Base-by-base conservation (phyloP, 2,888 invertebrate species). In the Ptycholaimellus sp. region DNA sequence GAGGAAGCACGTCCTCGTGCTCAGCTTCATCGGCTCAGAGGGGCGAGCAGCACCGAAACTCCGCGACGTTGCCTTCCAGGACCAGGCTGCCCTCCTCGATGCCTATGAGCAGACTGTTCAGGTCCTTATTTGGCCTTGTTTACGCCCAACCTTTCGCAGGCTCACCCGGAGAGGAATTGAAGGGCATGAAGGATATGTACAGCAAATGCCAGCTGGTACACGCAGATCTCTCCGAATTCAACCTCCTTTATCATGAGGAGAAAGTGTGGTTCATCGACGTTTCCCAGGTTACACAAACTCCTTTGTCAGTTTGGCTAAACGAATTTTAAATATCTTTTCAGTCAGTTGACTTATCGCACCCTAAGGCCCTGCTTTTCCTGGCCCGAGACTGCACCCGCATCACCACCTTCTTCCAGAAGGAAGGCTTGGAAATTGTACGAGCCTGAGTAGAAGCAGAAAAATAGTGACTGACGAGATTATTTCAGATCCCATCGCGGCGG, bases 211-310 rank as follows among this genome's bases (percentile, higher is more conserved):
- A 56, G n/a, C 54, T 72, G 37, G 66, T 71, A 2, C 71, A 71
- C 51, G 68, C 66, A 2, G 71, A 71, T 53, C 52, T 72, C 35
- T 68, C 68, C 45, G 70, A 70, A 51, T 71, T 67, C 59, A 71
- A 71, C 51, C 56, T 71, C 39, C 56, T 71, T 29, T 69, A 69
- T 64, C 59, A 63, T 41, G 50, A 67, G 13, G 59, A 58, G 20
- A 53, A 57, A 33, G 60, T 65, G 17, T 66, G 61, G 56, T 57
- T 69, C 29, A 71, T 71, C 40, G 71, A 71, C 53, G 69, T 71
- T 3, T 65, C 68, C 19, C 70, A 71, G 48, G 60, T 71, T 3
- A 65, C 68, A 18, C 70, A 71, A 48, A 60, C n/a, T n/a, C n/a
- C n/a, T n/a, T n/a, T n/a, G n/a, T n/a, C n/a, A n/a, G n/a, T n/a